Base-by-base conservation (phyloP, 2,113 vertebrate species). In the Taxidea taxus region DNA sequence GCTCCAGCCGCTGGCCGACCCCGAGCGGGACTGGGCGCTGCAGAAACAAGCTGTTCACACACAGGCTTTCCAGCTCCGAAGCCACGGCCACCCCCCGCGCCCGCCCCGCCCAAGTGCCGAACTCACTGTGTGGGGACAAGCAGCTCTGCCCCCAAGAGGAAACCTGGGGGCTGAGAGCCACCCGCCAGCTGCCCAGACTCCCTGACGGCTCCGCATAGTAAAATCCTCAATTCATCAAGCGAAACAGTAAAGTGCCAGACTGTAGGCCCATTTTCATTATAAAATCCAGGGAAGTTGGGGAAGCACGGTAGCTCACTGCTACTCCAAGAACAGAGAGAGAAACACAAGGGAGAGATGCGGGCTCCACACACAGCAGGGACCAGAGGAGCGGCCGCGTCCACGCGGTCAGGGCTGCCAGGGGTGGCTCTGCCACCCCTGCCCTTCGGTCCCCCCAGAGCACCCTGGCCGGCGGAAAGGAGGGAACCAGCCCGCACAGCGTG, bases 171-270 rank as follows among this genome's bases (percentile, higher is more conserved):
- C 44, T 39, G 6, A 47, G 0, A 34, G 97, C 87, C 91, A 81
- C 39, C 85, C 27, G 42, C 23, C 72, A 51, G 68, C 42, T 34
- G 60, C 4, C 58, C 44, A 1, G 44, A 83, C 78, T 37, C 92
- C 83, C 47, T 18, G 82, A 90, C 77, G 85, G 88, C 80, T 72
- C 82, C 89, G 83, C 87, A 39, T 20, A 83, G 87, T 74, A 88
- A 94, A 81, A 75, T 37, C 92, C 77, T 95, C 66, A 86, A 51
- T 64, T 78, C 37, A 91, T 54, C 78, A 97, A 58, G 68, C 44
- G 23, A 93, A 74, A 92, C 42, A 72, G 75, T 70, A 49, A 95
- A 97, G 96, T 87, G 91, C 98, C 96, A 64, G 77, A 87, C 29
- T 51, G 60, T 47, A 97, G 91, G 95, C 87, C 72, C 89, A 13